Conservation (phyloP, 1,140 invertebrate species). For the Oryctes rhinoceros region DNA sequence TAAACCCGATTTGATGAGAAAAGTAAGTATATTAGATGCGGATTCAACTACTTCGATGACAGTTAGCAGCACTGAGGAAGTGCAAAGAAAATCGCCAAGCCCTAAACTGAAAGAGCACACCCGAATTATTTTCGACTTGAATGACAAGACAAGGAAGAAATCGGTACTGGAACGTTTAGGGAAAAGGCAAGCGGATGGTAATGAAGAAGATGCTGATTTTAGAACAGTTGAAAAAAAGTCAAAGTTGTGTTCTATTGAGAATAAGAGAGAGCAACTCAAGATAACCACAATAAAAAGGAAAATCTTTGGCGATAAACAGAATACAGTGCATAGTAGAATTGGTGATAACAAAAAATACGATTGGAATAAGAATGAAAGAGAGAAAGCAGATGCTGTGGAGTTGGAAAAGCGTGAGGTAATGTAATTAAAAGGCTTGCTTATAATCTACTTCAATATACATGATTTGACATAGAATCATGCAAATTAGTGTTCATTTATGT, state of each 20-base stretch:
- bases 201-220: slow-evolving; percentile 39
- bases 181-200: slow-evolving; percentile 44
- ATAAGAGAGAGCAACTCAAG: slow-evolving; percentile 46
- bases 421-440: background rate
- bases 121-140: slow-evolving; percentile 49
- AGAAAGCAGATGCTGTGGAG: slow-evolving; percentile 21
- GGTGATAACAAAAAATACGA: slow-evolving; percentile 20
- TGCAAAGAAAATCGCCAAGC: background rate
- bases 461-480: background rate
- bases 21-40: slow-evolving; percentile 6
- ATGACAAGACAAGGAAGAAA: slow-evolving; percentile 45
- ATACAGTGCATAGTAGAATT: background rate
- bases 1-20: background rate
- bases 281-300: slow-evolving; percentile 25
- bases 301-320: slow-evolving; percentile 21
- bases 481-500: too few relatives aligned
- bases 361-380: slow-evolving; percentile 27
- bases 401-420: slow-evolving; percentile 27
- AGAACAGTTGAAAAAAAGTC: slow-evolving; percentile 42
- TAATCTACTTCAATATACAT: background rate
- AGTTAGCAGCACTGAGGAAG: background rate
- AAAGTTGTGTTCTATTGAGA: slow-evolving; percentile 47
- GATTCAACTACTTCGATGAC: slow-evolving; percentile 1
- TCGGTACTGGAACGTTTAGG: slow-evolving; percentile 55
- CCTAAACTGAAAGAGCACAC: slow-evolving; percentile 48